phyloP scores from a whole-genome alignment of 1,140 invertebrate species.

The Papilio helenus region DNA sequence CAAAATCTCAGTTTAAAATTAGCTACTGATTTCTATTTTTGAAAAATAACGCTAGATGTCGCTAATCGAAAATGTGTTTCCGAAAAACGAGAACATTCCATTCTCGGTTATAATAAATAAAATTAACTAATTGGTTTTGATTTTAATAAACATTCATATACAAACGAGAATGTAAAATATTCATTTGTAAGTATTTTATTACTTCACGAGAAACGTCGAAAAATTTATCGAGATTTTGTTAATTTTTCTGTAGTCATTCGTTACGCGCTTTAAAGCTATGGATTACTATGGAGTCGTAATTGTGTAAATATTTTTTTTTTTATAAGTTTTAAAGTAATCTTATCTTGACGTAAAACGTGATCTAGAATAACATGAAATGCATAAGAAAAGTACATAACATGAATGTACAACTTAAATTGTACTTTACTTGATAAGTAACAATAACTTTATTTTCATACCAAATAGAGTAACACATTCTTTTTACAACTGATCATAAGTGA shows the following conservation, averaged over 20 bases:
- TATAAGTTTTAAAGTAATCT: background rate
- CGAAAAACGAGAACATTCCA: background rate
- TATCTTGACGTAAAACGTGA: background rate
- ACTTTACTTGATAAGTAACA: too few species aligned
- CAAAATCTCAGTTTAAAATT: background rate
- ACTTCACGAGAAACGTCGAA: background rate
- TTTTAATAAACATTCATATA: background rate
- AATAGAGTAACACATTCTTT: too few species aligned
- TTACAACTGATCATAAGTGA: too few species aligned
- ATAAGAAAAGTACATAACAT: too few species aligned
- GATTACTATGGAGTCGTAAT: conserved; percentile 45
- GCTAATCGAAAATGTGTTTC: background rate
- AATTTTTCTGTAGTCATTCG: conserved; percentile 66
- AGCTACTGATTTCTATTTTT: background rate
- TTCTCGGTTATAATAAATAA: background rate
- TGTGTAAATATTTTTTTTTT: conserved; percentile 26
- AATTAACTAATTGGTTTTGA: background rate
- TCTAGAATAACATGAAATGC: too few species aligned
- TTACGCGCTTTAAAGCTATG: conserved; percentile 53
- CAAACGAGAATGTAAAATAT: background rate
- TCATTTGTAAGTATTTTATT: background rate
- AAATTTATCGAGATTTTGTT: conserved; percentile 37
- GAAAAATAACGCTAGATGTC: background rate
- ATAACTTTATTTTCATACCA: too few species aligned
- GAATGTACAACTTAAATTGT: too few species aligned